Percentiles rank a stretch among this genome's conserved stretches.
These are phyloP conservation scores for Urophycis tenuis DNA, from an alignment of 2,797 vertebrate genomes.

Conservation along the genomic window DNA sequence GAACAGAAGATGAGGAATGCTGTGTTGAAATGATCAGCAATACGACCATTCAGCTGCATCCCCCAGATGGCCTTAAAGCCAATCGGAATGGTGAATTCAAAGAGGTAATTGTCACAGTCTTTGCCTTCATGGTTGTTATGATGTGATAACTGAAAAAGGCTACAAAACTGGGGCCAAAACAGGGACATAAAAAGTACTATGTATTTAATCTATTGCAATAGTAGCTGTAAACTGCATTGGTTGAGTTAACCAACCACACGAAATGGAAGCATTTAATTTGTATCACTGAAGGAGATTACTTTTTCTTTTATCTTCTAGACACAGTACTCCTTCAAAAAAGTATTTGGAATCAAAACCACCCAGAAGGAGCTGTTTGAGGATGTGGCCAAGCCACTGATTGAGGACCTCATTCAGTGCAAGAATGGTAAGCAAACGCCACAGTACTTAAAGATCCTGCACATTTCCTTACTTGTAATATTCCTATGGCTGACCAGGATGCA, in stretches of 20 bases:
- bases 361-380: conserved; percentile 87
- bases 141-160: neutral
- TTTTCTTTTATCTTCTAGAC: conserved; percentile 64
- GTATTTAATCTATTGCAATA: neutral
- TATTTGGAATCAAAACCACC: conserved; percentile 81
- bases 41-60: conserved; percentile 86
- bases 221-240: neutral
- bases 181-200: neutral
- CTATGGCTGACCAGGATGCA: neutral
- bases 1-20: conserved; percentile 74
- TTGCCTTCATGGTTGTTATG: neutral
- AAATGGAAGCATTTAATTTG: neutral
- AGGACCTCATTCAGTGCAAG: conserved; percentile 88
- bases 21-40: conserved; percentile 90
- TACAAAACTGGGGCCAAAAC: neutral
- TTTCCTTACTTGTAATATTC: neutral
- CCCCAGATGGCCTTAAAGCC: conserved; percentile 84
- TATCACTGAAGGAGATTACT: neutral
- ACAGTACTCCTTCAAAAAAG: conserved; percentile 92
- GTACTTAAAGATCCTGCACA: neutral
- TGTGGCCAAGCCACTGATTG: conserved; percentile 83
- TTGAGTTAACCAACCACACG: too few species aligned
- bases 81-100: conserved; percentile 90
- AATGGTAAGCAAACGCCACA: conserved; percentile 74
- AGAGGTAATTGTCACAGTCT: conserved; percentile 68